A percentile compares a stretch with the other conserved stretches of the same genome.
These are phyloP conservation scores for Tolypeutes matacus DNA, from an alignment of 2,797 vertebrate genomes.

Conservation along the genomic window DNA sequence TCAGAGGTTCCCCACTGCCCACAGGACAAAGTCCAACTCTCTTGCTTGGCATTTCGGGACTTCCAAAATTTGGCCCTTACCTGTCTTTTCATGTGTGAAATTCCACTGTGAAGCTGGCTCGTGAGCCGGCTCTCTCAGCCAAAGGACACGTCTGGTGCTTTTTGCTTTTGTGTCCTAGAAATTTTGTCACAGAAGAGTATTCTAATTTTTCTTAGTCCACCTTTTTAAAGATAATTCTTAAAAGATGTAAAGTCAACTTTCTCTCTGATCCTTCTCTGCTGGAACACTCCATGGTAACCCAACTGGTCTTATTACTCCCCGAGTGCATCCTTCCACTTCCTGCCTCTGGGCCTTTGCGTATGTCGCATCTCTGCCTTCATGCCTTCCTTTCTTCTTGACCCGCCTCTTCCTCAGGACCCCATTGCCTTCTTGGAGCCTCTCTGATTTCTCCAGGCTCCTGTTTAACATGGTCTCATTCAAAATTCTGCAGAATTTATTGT, in stretches of 20 bases:
- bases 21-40: conserved; percentile 73
- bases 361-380: not conserved
- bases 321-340: not conserved
- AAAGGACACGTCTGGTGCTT: conserved; percentile 62
- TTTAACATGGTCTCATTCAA: conserved; percentile 59
- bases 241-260: not conserved
- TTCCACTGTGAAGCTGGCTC: conserved; percentile 68
- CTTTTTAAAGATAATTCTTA: not conserved
- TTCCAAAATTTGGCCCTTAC: conserved; percentile 76
- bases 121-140: not conserved
- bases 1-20: conserved; percentile 68
- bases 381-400: not conserved
- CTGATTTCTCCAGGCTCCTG: conserved; percentile 18
- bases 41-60: conserved; percentile 71
- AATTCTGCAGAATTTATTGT: conserved; percentile 61
- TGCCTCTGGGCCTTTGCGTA: not conserved
- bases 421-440: not conserved
- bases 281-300: not conserved
- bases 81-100: conserved; percentile 80
- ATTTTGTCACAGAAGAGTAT: conserved; percentile 57
- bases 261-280: not conserved
- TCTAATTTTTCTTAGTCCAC: conserved; percentile 48
- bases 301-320: not conserved
- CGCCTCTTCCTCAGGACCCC: not conserved
- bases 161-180: conserved; percentile 58